These are phyloP conservation scores for Haemorhous mexicanus DNA, from an alignment of 2,113 vertebrate species.

Conservation along the genomic window DNA sequence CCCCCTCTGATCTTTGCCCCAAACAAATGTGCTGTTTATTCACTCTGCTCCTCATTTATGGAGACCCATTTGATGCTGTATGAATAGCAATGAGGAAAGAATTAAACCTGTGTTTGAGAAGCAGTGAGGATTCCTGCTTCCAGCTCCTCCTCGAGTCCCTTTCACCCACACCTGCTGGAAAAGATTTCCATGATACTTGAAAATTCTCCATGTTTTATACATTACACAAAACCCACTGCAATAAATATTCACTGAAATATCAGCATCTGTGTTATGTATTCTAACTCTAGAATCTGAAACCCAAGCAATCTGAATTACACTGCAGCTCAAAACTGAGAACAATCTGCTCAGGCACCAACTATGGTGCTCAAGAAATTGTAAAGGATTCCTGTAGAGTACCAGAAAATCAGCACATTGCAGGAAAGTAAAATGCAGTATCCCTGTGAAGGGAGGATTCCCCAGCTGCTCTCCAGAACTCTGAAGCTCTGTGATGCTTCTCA, in stretches of 20 bases:
- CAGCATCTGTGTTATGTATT: background rate
- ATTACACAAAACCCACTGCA: background rate
- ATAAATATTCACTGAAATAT: background rate
- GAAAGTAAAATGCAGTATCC: background rate
- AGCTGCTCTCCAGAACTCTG: background rate
- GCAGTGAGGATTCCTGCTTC: background rate
- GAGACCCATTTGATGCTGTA: background rate
- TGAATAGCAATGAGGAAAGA: constrained; percentile 35
- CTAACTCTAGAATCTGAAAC: background rate
- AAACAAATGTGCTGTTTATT: constrained; percentile 29
- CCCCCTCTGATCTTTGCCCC: constrained; percentile 45
- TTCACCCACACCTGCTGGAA: background rate
- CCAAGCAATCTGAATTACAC: background rate
- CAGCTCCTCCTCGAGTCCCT: background rate
- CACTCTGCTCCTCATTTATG: background rate
- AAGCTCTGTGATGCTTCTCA: background rate
- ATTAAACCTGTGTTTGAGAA: background rate
- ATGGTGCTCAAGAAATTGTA: background rate
- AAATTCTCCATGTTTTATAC: background rate
- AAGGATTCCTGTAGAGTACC: background rate
- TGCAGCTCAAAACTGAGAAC: background rate
- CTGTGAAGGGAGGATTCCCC: background rate
- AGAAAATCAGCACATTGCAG: background rate
- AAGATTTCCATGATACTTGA: background rate
- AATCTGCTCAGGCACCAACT: background rate